These are phyloP conservation scores for Crossaster papposus DNA, from an alignment of 53 echinoderm and acorn worm genomes.

Conservation along the genomic window DNA sequence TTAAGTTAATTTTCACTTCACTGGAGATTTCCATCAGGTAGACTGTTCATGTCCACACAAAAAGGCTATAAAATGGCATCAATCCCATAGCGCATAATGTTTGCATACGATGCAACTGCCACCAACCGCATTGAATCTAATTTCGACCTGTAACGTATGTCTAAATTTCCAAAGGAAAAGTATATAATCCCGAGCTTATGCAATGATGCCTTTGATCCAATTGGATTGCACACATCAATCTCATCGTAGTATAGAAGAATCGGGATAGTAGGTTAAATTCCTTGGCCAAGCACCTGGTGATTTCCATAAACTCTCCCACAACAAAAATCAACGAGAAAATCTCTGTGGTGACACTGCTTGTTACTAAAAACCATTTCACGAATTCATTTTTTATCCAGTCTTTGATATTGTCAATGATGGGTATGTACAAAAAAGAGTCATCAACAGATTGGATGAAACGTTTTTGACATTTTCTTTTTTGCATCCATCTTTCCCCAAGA, in stretches of 20 bases:
- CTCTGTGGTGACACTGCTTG: constrained; percentile 10
- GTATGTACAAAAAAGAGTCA: background rate
- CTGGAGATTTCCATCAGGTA: constrained; percentile 29
- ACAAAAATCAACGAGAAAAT: constrained; percentile 22
- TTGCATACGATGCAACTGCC: constrained; percentile 26
- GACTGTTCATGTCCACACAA: constrained; percentile 21
- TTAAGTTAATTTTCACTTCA: constrained; percentile 1
- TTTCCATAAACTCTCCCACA: constrained; percentile 28
- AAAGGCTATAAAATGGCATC: constrained; percentile 26
- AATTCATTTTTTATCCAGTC: constrained; percentile 25
- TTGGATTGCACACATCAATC: constrained; percentile 44
- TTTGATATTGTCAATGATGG: constrained; percentile 19
- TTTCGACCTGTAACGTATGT: no score
- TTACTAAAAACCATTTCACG: constrained; percentile 9
- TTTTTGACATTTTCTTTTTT: background rate
- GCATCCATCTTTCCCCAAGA: background rate
- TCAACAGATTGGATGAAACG: background rate
- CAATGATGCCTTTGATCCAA: constrained; percentile 20
- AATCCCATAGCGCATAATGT: constrained; percentile 32
- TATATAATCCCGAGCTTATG: constrained; percentile 42
- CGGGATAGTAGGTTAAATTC: constrained; percentile 11
- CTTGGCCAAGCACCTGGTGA: constrained; percentile 5
- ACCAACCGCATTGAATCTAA: no score
- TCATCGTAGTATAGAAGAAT: constrained; percentile 57
- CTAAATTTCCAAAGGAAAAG: constrained; percentile 31